These are phyloP conservation scores for Crotalus viridis DNA, from an alignment of 2,113 vertebrate species.

Conservation along the genomic window DNA sequence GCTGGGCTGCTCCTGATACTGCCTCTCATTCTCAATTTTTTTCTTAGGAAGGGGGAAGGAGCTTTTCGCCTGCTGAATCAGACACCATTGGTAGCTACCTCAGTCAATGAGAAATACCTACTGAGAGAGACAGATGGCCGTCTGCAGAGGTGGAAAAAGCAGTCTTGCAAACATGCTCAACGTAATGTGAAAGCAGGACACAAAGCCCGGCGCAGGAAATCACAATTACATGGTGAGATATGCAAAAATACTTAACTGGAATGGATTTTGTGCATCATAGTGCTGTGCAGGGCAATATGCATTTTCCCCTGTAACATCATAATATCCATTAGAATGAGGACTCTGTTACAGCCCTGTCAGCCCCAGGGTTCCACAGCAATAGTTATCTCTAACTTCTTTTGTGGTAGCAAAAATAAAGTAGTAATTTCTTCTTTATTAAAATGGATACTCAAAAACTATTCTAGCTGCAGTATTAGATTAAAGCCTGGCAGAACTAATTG, in stretches of 20 bases:
- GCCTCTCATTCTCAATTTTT: too few relatives aligned
- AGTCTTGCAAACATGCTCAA: constrained; percentile 3
- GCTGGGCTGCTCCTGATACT: not conserved
- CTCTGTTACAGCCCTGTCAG: not conserved
- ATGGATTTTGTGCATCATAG: not conserved
- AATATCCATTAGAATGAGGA: accelerated
- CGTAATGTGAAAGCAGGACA: not conserved
- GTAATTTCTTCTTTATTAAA: not conserved
- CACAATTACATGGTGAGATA: not conserved
- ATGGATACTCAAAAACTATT: not conserved
- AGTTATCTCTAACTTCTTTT: not conserved
- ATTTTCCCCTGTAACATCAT: not conserved
- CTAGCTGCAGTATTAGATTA: not conserved
- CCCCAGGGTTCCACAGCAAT: not conserved
- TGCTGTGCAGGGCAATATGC: not conserved
- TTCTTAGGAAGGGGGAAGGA: constrained; percentile 82
- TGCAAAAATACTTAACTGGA: too few relatives aligned
- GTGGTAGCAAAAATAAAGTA: not conserved
- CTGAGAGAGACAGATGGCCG: constrained; percentile 84
- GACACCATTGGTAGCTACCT: constrained; percentile 64
- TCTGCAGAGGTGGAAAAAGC: constrained; percentile 62
- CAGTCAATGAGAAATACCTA: constrained; percentile 78
- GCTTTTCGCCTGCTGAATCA: constrained; percentile 75
- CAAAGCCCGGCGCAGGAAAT: constrained; percentile 13
- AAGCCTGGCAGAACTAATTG: not conserved